Evolutionary conservation across 2,797 vertebrate genomes (phyloP).

Genomic region (Pipistrellus kuhlii): DNA sequence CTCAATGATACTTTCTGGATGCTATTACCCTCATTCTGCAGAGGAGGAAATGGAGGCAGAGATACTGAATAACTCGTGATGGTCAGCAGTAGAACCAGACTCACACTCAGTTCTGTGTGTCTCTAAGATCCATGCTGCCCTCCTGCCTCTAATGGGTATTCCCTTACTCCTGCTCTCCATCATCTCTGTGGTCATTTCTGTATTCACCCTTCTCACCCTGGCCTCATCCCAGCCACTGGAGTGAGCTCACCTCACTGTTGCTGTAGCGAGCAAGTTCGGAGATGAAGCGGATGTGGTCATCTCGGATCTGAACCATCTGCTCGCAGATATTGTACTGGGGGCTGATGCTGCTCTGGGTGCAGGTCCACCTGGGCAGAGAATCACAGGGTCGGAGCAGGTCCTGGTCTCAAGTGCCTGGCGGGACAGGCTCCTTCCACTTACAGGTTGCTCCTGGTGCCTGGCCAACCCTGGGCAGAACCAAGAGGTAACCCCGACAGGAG

Average conservation of each 20-base stretch:
- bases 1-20: neutral
- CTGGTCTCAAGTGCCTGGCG: neutral
- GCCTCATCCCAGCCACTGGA: neutral
- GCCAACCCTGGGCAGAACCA: slow-evolving; percentile 8
- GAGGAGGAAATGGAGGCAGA: neutral
- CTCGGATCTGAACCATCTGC: slow-evolving; percentile 99
- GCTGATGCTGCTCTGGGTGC: slow-evolving; percentile 98
- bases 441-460: slow-evolving; percentile 27
- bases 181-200: fast-evolving
- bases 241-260: slow-evolving; percentile 91
- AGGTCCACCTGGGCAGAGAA: slow-evolving; percentile 94
- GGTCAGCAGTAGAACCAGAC: neutral
- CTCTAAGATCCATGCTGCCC: neutral
- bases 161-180: neutral
- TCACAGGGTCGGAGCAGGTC: neutral
- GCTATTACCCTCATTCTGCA: neutral
- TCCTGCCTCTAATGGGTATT: fast-evolving
- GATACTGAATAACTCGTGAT: neutral
- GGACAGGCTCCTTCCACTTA: slow-evolving; percentile 37
- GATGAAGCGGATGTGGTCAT: slow-evolving; percentile 99
- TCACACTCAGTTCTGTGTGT: neutral
- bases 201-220: fast-evolving
- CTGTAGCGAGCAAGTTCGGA: slow-evolving; percentile 99
- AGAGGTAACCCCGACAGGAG: neutral
- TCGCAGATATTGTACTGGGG: slow-evolving; percentile 99